A percentile compares a stretch with the other conserved stretches of the same genome.
These are phyloP conservation scores for Gymnothorax reevesii DNA, from an alignment of 2,797 vertebrate species.

Conservation along the genomic window DNA sequence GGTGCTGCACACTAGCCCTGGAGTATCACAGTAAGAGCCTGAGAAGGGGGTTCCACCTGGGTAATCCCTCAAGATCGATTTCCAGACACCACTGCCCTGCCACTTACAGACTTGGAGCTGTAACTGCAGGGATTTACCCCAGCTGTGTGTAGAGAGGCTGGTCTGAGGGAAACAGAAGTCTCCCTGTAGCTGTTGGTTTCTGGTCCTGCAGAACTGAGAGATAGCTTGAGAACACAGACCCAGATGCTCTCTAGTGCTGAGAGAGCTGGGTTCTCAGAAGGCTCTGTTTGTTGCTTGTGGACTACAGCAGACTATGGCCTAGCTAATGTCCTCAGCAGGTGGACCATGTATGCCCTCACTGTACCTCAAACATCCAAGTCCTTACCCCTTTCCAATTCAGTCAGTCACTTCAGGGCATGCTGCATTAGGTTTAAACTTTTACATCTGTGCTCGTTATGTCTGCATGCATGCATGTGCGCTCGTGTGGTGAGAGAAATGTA, in stretches of 20 bases:
- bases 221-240: neutral
- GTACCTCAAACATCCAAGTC: neutral
- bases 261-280: neutral
- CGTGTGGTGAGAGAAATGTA: neutral
- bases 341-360: neutral
- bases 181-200: neutral
- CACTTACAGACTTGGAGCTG: constrained; percentile 11
- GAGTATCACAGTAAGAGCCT: constrained; percentile 18
- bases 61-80: constrained; percentile 23
- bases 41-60: constrained; percentile 19
- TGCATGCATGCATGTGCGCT: neutral
- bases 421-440: neutral
- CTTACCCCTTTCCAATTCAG: neutral
- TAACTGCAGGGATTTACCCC: constrained; percentile 14
- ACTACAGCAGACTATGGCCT: neutral
- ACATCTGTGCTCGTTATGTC: neutral
- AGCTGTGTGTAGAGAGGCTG: neutral
- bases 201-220: neutral
- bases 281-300: neutral
- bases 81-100: constrained; percentile 16
- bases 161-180: neutral
- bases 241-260: neutral
- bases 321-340: neutral
- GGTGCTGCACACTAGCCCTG: constrained; percentile 24
- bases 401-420: neutral